phyloP scores from a whole-genome alignment of 2,888 invertebrate genomes.

The Aricia artaxerxes region DNA sequence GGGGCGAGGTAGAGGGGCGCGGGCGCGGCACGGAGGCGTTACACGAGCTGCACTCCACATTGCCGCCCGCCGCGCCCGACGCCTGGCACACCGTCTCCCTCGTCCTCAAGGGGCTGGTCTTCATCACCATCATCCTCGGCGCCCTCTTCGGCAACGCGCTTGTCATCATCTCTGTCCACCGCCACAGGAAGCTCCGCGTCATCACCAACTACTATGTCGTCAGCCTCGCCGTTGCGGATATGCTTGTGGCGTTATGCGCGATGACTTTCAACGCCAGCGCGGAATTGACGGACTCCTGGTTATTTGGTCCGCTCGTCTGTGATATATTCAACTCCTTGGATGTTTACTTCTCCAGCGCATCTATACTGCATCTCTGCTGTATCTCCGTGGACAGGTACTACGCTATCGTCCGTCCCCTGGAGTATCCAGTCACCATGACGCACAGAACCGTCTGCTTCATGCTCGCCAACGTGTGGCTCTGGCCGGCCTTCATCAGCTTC shows the following conservation, averaged over 20 bases:
- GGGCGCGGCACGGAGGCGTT: constrained; percentile 78
- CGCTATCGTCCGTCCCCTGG: constrained; percentile 94
- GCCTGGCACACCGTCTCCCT: constrained; percentile 77
- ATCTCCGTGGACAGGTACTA: constrained; percentile 96
- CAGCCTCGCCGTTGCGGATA: constrained; percentile 95
- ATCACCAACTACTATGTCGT: constrained; percentile 98
- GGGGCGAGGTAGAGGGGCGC: constrained; percentile 72
- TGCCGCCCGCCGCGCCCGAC: constrained; percentile 74
- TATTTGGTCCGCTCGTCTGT: constrained; percentile 94
- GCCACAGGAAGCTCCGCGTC: constrained; percentile 90
- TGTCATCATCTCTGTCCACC: constrained; percentile 91
- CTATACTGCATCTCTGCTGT: constrained; percentile 95
- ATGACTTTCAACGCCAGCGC: constrained; percentile 96
- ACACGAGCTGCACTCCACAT: constrained; percentile 71
- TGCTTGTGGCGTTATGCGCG: constrained; percentile 94
- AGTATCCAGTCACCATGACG: constrained; percentile 96
- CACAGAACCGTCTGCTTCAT: constrained; percentile 89
- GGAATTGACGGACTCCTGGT: constrained; percentile 92
- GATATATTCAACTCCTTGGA: constrained; percentile 97
- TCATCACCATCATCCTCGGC: constrained; percentile 92
- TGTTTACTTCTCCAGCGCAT: constrained; percentile 95
- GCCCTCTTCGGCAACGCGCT: constrained; percentile 95
- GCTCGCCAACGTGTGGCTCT: constrained; percentile 94
- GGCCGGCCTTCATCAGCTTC: constrained; percentile 95
- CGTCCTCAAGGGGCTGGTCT: constrained; percentile 87